Base-by-base conservation (phyloP, 2,888 invertebrate species). In the Erynnis tages region DNA sequence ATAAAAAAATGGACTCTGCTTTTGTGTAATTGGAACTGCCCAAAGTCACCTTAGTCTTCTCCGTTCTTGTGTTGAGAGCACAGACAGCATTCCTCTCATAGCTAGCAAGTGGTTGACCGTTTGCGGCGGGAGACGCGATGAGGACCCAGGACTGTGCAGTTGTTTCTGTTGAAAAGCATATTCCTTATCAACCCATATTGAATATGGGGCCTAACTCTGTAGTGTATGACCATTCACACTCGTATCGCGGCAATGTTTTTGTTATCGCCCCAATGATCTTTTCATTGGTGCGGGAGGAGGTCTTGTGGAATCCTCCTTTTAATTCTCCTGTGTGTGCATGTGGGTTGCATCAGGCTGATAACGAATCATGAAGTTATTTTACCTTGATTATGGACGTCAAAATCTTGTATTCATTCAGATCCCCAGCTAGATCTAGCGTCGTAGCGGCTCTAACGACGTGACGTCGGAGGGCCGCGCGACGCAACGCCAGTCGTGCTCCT, bases 51-150 rank as follows among this genome's bases (percentile, higher is more conserved):
- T 82, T 21, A 90, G 78, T 63, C 63, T 79, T 55, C 81, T 74
- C 8, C 84, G 73, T 52, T 90, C 90, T 38, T 78, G 76, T 29
- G 82, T 65, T 13, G 79, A 72, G 23, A 90, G 67, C 10, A 89
- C 50, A 7, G 77, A 63, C 1, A 81, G 71, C 79, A 87, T 82
- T 2, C 89, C 87, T 8, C 83, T 71, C 66, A 75, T 70, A 1
- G 82, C 82, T 19, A 90, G 68, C 54, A 90, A 59, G 56, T 83
- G 80, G 57, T 88, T 88, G 8, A 88, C 71, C 2, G 86, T 80
- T 50, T 76, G 76, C 4, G 76, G 69, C 21, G 87, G 82, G 32
- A 90, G 69, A 16, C 75, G 78, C 29, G 75, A 65, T 10, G 71
- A 63, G 1, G 76, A 57, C 11, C 70, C 66, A 29, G 71, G 64